Evolutionary conservation across 2,797 vertebrate genomes (phyloP), one percentile per base, ranked within the genome.

Genomic region (Poeciliopsis infans): DNA sequence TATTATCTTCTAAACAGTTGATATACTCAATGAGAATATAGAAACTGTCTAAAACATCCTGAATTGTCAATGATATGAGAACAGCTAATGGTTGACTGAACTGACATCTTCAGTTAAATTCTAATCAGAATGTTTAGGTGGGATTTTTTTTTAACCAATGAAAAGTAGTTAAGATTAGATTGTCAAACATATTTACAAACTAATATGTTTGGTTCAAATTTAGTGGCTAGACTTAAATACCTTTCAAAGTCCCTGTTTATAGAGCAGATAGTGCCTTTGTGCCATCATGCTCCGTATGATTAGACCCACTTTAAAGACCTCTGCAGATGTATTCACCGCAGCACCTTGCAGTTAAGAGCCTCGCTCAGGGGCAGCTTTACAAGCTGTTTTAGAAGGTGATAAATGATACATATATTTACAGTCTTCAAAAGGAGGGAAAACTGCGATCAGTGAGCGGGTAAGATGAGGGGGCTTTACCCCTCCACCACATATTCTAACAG

Each of bases 341-440:
- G 77, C 79, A 55, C 57, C 33, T 69, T 45, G 31, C 28, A 18
- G 77, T 79, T 76, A 49, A 72, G 36, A 77, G 79, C 73, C 47
- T 86, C 85, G 84, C 83, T 85, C 77, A 87, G 82, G 84, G 75
- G 81, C 78, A 87, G 76, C 49, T 72, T 75, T 15, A 76, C 74
- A n/a, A 79, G 51, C 72, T 59, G 75, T 75, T 79, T 45, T 39
- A 82, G 70, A 74, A 31, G 53, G 28, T 77, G 61, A 72, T 71
- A 41, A 80, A 87, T 78, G 78, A 57, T 57, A 23, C 72, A 59
- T 41, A 25, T 68, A 33, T 78, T 78, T 43, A 16, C 57, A 77
- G 68, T 12, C 36, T 88, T 86, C 59, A 79, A 75, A 66, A 55
- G 69, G 6, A 74, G 6, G 36, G 51, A 45, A 75, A 81, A 75